Base-by-base conservation (phyloP, 2,797 vertebrate genomes). In the Tapera naevia region DNA sequence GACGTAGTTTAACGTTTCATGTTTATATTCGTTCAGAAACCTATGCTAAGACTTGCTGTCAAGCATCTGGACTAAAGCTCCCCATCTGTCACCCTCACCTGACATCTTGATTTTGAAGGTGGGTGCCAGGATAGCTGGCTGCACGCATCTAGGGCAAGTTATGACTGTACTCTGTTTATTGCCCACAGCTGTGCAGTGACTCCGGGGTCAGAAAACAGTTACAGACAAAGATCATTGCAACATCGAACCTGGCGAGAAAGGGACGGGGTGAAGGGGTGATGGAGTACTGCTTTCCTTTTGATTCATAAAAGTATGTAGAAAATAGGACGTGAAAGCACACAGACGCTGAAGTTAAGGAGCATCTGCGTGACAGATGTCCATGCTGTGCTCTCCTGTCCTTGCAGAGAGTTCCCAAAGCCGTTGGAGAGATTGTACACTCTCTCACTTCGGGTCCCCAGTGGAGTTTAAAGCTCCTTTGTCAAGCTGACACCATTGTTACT, bases 311-410 rank as follows among this genome's bases (percentile, higher is more conserved):
- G 13, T 28, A 8, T 7, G 3, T 56, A 73, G 43, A 23, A 57
- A 35, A 6, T 11, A 61, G 54, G 24, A n/a, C 13, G 33, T 88
- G 25, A 39, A 1, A 1, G 2, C 23, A 4, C 19, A 19, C 7
- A 28, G 24, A 32, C 27, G 25, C 4, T 48, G 27, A 81, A 62
- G 60, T 79, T 61, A 25, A 1, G 2, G 4, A 0, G 0, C 14
- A 45, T 66, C 46, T 80, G 13, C 18, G 7, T 51, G 15, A 43
- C 69, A 74, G 13, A 57, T 95, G 48, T 45, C 54, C 37, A 21
- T 33, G 35, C 46, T 60, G 3, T 1, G 15, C 25, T 64, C 7
- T 84, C 17, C 41, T 57, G 2, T 50, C 33, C 51, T 73, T 46
- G 11, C 39, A 67, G 22, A 66, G 64, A 62, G 13, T 62, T 86